Conservation (phyloP, 2,797 vertebrate species). For the Kryptopterus vitreolus region DNA sequence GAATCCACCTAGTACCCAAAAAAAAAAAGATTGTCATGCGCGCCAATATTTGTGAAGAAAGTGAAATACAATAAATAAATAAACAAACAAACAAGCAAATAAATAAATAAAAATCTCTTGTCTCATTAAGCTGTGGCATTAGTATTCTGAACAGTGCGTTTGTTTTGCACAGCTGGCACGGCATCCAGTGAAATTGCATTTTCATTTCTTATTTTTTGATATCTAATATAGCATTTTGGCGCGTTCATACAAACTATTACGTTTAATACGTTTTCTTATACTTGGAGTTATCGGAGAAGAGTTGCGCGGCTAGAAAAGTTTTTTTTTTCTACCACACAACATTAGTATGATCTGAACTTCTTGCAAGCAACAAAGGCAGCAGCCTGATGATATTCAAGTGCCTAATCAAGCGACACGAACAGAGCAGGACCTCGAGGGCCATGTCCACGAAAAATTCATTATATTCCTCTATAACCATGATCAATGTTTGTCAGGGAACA, state of each 20-base stretch:
- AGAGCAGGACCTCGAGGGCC: slow-evolving; percentile 29
- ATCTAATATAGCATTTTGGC: neutral
- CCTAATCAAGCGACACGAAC: slow-evolving; percentile 29
- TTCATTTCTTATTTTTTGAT: neutral
- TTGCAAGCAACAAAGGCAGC: slow-evolving; percentile 6
- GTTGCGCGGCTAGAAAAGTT: neutral
- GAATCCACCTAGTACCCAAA: neutral
- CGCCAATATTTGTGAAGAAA: neutral
- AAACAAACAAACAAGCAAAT: too few relatives aligned
- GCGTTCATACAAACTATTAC: neutral
- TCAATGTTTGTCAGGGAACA: slow-evolving; percentile 55
- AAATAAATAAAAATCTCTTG: neutral
- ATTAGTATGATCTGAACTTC: slow-evolving; percentile 6
- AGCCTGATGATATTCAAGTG: slow-evolving; percentile 10
- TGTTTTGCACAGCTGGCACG: neutral
- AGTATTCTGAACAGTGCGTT: slow-evolving; percentile 6
- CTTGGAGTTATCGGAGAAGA: neutral
- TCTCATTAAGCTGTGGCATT: neutral
- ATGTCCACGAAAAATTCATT: slow-evolving; percentile 46
- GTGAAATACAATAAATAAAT: neutral
- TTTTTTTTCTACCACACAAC: neutral
- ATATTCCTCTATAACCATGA: slow-evolving; percentile 44
- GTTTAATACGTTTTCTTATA: neutral
- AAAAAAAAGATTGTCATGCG: neutral
- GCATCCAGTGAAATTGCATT: neutral